Evolutionary conservation across 1,140 invertebrate species (phyloP), one percentile per base, ranked within the genome.

Genomic region (Uloborus diversus): DNA sequence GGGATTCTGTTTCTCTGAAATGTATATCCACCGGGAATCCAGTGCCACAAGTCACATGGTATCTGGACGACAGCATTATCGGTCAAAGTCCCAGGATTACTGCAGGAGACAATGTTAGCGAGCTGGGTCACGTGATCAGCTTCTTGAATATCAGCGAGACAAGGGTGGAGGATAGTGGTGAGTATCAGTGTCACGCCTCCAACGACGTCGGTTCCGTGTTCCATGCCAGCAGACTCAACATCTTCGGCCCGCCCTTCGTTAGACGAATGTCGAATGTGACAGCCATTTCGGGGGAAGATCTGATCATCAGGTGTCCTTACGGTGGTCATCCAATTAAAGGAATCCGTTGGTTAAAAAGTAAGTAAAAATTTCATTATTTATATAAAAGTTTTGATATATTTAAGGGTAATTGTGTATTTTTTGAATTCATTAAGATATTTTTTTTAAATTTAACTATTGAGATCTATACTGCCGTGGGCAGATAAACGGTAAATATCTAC

Each of bases 21-120:
- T 95, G 94, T 86, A 89, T 91, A 13, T 93, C 93, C 0, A 92
- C 92, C 13, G 95, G 95, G 62, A 98, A 96, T 86, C 96, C 96
- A 5, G 94, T 94, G 13, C 96, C 96, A 62, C 94, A 95, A 88
- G 95, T 99, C 73, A 92, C 91, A 3, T 99, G 96, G 96, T 93
- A 93, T 86, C 88, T 98, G 14, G 96, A 98, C 87, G 94, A 93
- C 14, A 35, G 66, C 14, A n/a, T 37, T 3, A 25, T 64, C n/a
- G 73, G 53, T 4, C 69, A 81, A 13, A 35, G 59, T 4, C 53
- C 70, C 28, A 25, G 70, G 9, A 69, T 73, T 25, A 33, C 66
- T 84, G 93, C 95, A 47, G 94, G 94, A 25, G 94, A 96, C 86
- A 84, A 83, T 20, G 71, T 82, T 11, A 85, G 83, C 3, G 57